Evolutionary conservation across 2,797 vertebrate species (phyloP), one percentile per base, ranked within the genome.

Genomic region (Aeoliscus strigatus): DNA sequence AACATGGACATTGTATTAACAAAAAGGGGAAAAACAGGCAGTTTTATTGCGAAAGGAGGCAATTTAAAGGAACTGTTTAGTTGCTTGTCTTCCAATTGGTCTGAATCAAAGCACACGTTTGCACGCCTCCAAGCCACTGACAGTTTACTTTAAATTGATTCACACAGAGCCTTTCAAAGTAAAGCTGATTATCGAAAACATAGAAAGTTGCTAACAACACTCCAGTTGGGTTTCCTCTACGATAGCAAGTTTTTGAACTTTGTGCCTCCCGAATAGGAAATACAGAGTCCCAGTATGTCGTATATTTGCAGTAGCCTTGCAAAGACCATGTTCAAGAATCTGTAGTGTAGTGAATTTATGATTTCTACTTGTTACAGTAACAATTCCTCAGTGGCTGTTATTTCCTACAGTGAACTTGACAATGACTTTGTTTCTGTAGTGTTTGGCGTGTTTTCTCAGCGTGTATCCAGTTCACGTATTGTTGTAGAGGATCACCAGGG

Each of bases 231-330:
- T 43, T 41, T 14, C 15, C 16, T 55, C 31, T 34, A 47, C 39
- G 39, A 10, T 60, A 63, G 45, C 29, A 4, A 33, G 37, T 62
- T 61, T 70, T 30, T 66, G 42, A 68, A 60, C 62, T 54, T 56
- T 43, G 63, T 68, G 62, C 67, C 57, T 78, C 60, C 52, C 23
- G 44, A 14, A 45, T 64, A 80, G 55, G 57, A 61, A 65, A 41
- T 51, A 35, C 44, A 28, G 44, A 14, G 36, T 46, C 53, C 54
- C 34, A 27, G 13, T 9, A 42, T 28, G 70, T 78, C 26, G 49
- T 76, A 62, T 71, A 70, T 70, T 56, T 60, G 48, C 40, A 18
- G 73, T 76, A 73, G 64, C 38, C 9, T 75, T 74, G 62, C 27
- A 39, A 45, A 12, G 13, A 36, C 39, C 38, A 27, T 66, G 47